Base-by-base conservation (phyloP, 2,888 invertebrate genomes). In the Caenorhabditis parvicauda region DNA sequence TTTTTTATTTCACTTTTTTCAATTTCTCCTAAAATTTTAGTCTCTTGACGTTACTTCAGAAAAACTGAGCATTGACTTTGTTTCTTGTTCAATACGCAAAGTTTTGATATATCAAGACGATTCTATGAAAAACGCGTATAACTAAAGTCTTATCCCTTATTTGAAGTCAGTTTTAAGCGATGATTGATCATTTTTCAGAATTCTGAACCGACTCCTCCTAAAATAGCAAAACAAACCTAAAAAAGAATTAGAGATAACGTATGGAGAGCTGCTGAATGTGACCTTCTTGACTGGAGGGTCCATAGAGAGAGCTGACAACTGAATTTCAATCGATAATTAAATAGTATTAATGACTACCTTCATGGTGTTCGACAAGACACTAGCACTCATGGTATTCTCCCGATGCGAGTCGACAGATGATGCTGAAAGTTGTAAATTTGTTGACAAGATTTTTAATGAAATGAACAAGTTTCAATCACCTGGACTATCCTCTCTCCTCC, bases 201-300 rank as follows among this genome's bases (percentile, higher is more conserved):
- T 17, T 44, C 44, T 9, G 6, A 9, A 3, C 29, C 29, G 35
- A 46, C 27, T 17, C 25, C 21, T 9, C 9, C 25, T 39, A 27
- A 24, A 3, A 7, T 9, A 25, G n/a, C 7, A 24, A 38, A 38
- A 27, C 49, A 43, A 1, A 63, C 63, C 63, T 63, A 63, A 63
- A 63, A 63, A 63, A 63, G 58, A 58, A 39, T 63, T 58, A 28
- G 58, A 54, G 27, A 63, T 63, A 14, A 63, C 58, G 22, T 63
- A 63, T 1, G 63, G 58, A 12, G 63, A 58, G 25, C 49, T 58
- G 19, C 59, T 58, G 19, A 63, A 63, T 0, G 63, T 63, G 19
- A 63, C 63, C 28, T 63, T 63, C 22, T 63, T 63, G 22, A 63
- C 37, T 2, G 55, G 32, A 1, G 35, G n/a, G n/a, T 32, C 35